Percentiles rank a stretch among this genome's conserved stretches.
Evolutionary conservation across 2,797 vertebrate genomes (phyloP).

Genomic region (Sardinella longiceps): DNA sequence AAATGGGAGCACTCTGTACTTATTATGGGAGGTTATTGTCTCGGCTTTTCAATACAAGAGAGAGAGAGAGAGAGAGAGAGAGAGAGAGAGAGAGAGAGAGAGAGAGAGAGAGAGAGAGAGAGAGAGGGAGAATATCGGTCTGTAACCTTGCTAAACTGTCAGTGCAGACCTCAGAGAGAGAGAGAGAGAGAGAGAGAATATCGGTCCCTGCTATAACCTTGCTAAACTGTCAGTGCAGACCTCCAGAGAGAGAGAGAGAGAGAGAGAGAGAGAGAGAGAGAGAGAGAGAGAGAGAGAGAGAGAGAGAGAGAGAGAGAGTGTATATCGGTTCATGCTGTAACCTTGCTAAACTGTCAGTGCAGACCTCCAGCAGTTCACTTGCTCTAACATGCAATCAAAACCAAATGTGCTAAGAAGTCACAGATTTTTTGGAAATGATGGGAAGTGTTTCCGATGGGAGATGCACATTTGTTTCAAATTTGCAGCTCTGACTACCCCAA

Average conservation of each 20-base stretch:
- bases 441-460: background rate
- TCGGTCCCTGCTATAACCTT: background rate
- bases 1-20: constrained; percentile 14
- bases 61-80: background rate
- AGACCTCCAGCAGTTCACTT: background rate
- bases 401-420: background rate
- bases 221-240: constrained; percentile 2
- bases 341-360: background rate
- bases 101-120: background rate
- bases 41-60: background rate
- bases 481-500: background rate
- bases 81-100: background rate
- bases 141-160: background rate
- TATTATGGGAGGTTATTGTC: constrained; percentile 14
- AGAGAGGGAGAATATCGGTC: background rate
- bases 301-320: background rate
- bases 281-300: background rate
- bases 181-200: background rate
- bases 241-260: background rate
- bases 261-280: background rate
- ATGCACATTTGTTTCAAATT: background rate
- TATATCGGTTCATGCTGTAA: background rate
- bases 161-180: constrained; percentile 2
- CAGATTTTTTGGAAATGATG: background rate
- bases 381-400: background rate